Base-by-base conservation (phyloP, 1,140 invertebrate genomes). In the Colletes latitarsis region DNA sequence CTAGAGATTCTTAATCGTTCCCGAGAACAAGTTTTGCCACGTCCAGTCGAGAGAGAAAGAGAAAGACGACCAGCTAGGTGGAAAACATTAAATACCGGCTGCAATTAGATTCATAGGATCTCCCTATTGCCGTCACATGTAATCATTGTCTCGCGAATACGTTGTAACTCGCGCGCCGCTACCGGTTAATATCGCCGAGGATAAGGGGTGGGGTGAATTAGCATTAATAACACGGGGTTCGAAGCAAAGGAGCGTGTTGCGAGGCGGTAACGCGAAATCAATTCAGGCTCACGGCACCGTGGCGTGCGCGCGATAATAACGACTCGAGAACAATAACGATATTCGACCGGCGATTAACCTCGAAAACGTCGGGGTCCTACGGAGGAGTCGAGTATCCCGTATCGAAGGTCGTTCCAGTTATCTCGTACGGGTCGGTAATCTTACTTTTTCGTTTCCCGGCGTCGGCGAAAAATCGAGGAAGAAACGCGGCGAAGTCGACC, bases 71-170 rank as follows among this genome's bases (percentile, higher is more conserved):
- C 57, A 75, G 60, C 67, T 75, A 75, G 72, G 68, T 78, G 53
- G 75, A 67, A 78, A 82, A 78, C 81, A 83, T 86, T 86, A 86
- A 86, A 86, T 83, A 86, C 68, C 66, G 52, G 49, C 57, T 43
- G 72, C 85, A 70, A 85, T 86, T 86, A 86, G 53, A 86, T 83
- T 86, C 84, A 85, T 86, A 82, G 68, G 81, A 72, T 84, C 63
- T 46, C 46, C 55, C 52, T 21, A 57, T 43, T 30, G 53, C 64
- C 62, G 60, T 10, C 52, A 4, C 63, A 68, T 60, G 55, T 57
- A 68, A 77, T 82, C 71, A 46, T 79, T 73, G 75, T 85, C 77
- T 71, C 67, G 62, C 57, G 62, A 73, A 63, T 53, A 30, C 53
- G 49, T 82, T 77, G 41, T 62, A 12, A 10, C 66, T 30, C 76